Evolutionary conservation across 2,797 vertebrate species (phyloP).

Genomic region (Odontamblyopus rebecca): DNA sequence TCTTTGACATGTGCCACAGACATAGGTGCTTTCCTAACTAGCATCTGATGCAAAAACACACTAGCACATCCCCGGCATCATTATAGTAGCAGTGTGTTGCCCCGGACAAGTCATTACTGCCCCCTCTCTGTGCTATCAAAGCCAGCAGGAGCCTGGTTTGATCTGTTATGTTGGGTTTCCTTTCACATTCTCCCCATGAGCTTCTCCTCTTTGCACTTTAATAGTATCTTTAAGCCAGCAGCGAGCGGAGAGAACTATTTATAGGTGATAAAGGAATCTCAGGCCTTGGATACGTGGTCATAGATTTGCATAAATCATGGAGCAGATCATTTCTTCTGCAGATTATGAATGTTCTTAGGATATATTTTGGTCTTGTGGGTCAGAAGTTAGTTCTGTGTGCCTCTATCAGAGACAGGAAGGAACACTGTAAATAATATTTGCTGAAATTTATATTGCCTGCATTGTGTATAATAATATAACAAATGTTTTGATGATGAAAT

Average conservation of each 20-base stretch:
- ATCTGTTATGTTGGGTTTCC: constrained; percentile 57
- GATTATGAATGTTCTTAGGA: constrained; percentile 74
- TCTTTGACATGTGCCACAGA: constrained; percentile 35
- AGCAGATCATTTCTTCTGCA: constrained; percentile 63
- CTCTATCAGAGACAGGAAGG: constrained; percentile 72
- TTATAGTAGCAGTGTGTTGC: constrained; percentile 29
- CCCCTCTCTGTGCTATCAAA: constrained; percentile 46
- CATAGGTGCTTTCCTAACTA: constrained; percentile 19
- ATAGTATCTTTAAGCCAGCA: constrained; percentile 67
- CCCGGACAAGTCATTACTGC: constrained; percentile 45
- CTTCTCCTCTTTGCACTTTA: constrained; percentile 51
- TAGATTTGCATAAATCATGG: constrained; percentile 77
- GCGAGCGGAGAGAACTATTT: constrained; percentile 63
- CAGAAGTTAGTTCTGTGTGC: constrained; percentile 29
- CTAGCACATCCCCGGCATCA: constrained; percentile 18
- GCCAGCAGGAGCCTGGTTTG: constrained; percentile 47
- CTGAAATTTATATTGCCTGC: constrained; percentile 8
- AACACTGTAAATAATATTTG: constrained; percentile 41
- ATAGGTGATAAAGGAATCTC: constrained; percentile 67
- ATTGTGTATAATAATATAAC: background rate
- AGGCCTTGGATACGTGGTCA: constrained; percentile 68
- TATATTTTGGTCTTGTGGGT: constrained; percentile 54
- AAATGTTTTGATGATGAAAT: background rate
- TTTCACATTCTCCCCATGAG: constrained; percentile 45
- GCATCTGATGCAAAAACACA: constrained; percentile 26